Base-by-base conservation (phyloP, 2,797 vertebrate genomes). In the Catharus ustulatus region DNA sequence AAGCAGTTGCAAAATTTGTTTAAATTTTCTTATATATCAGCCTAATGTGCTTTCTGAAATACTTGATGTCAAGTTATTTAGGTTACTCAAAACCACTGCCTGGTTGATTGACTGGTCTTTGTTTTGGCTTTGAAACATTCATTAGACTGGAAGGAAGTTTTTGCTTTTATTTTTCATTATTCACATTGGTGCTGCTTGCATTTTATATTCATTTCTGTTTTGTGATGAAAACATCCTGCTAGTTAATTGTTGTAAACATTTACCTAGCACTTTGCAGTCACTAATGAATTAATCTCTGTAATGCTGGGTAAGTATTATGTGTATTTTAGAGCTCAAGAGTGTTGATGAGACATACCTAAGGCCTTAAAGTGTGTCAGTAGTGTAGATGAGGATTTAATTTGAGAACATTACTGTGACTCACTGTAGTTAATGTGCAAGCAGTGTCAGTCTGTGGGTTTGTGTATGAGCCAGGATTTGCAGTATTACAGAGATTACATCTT, bases 341-440 rank as follows among this genome's bases (percentile, higher is more conserved):
- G 95, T 51, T 9, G 17, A 85, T 69, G 89, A 94, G 87, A 84
- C 66, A 73, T 90, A 93, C 89, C 66, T 87, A 91, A 87, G 57
- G 81, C 78, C 66, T 68, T 91, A 52, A 87, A 93, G 32, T 32
- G 45, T 95, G 84, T 69, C 89, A 88, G 84, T 66, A 92, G 66
- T 66, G 82, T 69, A 84, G 92, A 89, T 20, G 64, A 95, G 84
- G 43, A 91, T 86, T 95, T 96, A 95, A 96, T 87, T 81, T 92
- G 69, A 94, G 87, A 93, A 81, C 51, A 22, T 81, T 82, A 85
- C 73, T 84, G 79, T 94, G 92, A 94, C 76, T 95, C 93, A 93
- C 51, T 73, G 49, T 40, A 92, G 69, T 73, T 93, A 94, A 92
- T 80, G 59, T 90, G 82, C 73, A 87, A 75, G 75, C 68, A 63